Base-by-base conservation (phyloP, 2,797 vertebrate species). In the Phataginus tetradactyla region DNA sequence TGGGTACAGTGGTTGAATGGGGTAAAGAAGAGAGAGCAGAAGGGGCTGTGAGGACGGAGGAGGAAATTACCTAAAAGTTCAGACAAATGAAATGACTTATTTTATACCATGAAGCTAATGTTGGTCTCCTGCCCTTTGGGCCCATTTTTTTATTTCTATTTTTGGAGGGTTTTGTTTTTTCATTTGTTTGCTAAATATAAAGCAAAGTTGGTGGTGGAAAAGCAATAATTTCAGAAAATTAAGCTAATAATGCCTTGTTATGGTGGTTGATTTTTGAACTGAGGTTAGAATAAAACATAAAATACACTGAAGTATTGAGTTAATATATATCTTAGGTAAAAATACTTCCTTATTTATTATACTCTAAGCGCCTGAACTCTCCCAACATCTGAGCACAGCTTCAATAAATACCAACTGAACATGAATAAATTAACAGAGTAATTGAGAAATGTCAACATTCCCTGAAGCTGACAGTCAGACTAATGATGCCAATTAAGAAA, bases 401-500 rank as follows among this genome's bases (percentile, higher is more conserved):
- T 85, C 59, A 63, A 77, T 59, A 91, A 95, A 71, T 89, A 64
- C 29, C 66, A 80, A 25, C 32, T 39, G 7, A 88, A 68, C 61
- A 77, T 90, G 86, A 94, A 93, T 81, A 95, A 93, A 96, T 68
- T 85, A 85, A 61, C 53, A 34, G 53, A 51, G 25, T 61, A 94
- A 93, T 57, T 42, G n/a, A 49, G 57, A 95, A 91, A 77, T 88
- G 61, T 91, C 86, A 94, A 42, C 49, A 80, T 96, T 93, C 55
- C 90, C 84, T 89, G 90, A 96, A 78, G 37, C 74, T 91, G 27
- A 86, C 69, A 69, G 59, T 85, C 90, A 93, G 87, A 90, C 10
- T 91, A 79, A 96, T 59, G 57, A 91, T 55, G 49, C 72, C 91
- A 96, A 74, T 93, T 96, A 96, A 89, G 61, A 91, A 95, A 95